Percentiles rank a stretch among this genome's conserved stretches.
These are phyloP conservation scores for Neolamprologus falcicula DNA, from an alignment of 2,113 vertebrate species.

Conservation along the genomic window DNA sequence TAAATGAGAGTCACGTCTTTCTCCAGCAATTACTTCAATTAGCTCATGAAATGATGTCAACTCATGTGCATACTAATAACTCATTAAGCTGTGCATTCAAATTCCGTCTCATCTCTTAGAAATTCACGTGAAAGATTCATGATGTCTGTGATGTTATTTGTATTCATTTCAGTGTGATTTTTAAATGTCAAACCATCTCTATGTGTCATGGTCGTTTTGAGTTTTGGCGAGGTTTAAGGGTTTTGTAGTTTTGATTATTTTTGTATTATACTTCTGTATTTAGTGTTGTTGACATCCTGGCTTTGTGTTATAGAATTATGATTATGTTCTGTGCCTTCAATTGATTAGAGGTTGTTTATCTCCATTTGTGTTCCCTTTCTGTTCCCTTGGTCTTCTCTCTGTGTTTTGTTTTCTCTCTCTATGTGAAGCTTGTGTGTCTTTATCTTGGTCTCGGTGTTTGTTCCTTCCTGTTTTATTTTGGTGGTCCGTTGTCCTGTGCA, in stretches of 20 bases:
- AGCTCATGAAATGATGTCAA: neutral
- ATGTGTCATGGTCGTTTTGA: neutral
- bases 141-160: neutral
- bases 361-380: neutral
- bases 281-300: neutral
- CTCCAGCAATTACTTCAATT: neutral
- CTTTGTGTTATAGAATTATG: neutral
- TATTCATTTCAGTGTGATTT: neutral
- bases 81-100: neutral
- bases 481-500: neutral
- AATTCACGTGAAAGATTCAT: neutral
- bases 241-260: neutral
- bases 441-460: neutral
- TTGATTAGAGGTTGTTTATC: neutral
- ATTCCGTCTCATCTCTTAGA: neutral
- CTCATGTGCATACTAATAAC: neutral
- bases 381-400: neutral
- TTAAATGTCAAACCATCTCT: neutral
- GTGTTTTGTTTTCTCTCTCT: neutral
- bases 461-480: neutral
- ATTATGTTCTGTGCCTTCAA: neutral
- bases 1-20: neutral
- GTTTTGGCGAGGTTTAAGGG: neutral
- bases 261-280: neutral
- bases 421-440: neutral